phyloP scores from a whole-genome alignment of 2,888 invertebrate species.

The Sisyra terminalis region DNA sequence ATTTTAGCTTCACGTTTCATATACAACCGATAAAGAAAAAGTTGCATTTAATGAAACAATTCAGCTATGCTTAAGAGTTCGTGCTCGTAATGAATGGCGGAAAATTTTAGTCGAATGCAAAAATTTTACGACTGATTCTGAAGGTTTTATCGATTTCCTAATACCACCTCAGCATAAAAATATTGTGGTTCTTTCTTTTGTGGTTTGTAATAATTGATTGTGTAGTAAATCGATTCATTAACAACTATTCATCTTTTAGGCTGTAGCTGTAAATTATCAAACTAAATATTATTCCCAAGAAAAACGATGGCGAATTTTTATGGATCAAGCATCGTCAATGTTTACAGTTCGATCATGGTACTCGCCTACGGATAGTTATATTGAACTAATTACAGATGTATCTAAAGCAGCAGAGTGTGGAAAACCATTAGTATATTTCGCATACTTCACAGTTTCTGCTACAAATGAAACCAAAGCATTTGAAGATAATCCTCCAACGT shows the following conservation, averaged over 20 bases:
- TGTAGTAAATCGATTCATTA: too few relatives aligned
- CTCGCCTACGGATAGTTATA: conserved; percentile 23
- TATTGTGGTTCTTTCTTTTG: conserved; percentile 20
- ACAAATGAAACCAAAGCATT: not conserved
- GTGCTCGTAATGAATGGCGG: conserved; percentile 22
- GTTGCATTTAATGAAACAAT: conserved; percentile 24
- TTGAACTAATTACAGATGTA: conserved; percentile 18
- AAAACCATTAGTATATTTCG: conserved; percentile 18
- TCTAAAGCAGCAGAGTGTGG: conserved; percentile 19
- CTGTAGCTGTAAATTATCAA: conserved; percentile 23
- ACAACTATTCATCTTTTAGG: conserved; percentile 10
- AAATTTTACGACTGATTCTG: conserved; percentile 22
- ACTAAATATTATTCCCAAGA: conserved; percentile 26
- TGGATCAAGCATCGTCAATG: conserved; percentile 24
- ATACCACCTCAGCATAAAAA: conserved; percentile 24
- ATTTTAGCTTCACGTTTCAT: conserved; percentile 20
- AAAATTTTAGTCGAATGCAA: conserved; percentile 23
- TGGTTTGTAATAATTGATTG: conserved; percentile 12
- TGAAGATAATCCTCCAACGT: conserved; percentile 3
- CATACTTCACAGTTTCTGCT: conserved; percentile 22
- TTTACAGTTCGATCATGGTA: conserved; percentile 23
- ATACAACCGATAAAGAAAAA: conserved; percentile 18
- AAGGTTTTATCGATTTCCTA: conserved; percentile 24
- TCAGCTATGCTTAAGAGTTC: conserved; percentile 22
- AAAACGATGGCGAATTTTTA: conserved; percentile 24